phyloP scores from a whole-genome alignment of 2,888 invertebrate species.

The Drosophila recens region DNA sequence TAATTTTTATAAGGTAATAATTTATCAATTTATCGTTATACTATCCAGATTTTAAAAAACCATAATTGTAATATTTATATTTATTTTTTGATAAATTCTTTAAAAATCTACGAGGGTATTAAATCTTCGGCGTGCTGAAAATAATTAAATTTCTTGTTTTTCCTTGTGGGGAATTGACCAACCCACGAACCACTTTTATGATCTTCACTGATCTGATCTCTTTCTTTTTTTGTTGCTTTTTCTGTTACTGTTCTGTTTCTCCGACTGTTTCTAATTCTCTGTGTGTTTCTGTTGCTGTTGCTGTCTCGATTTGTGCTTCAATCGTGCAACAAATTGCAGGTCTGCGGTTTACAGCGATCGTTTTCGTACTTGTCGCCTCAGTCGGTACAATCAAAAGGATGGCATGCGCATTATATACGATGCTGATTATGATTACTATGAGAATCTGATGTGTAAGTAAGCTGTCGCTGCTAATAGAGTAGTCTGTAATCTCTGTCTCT shows the following conservation, averaged over 20 bases:
- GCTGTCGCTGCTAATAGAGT: constrained; percentile 55
- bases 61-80: too few relatives aligned
- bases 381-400: constrained; percentile 94
- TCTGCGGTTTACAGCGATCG: constrained; percentile 95
- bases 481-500: constrained; percentile 29
- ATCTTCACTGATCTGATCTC: constrained; percentile 16
- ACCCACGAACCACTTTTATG: constrained; percentile 29
- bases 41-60: neutral
- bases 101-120: neutral
- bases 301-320: constrained; percentile 6
- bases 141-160: neutral
- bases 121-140: neutral
- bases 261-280: neutral
- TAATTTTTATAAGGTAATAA: neutral
- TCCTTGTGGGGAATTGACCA: constrained; percentile 16
- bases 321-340: constrained; percentile 84
- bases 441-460: constrained; percentile 95
- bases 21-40: neutral
- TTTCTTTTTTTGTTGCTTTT: constrained; percentile 9
- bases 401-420: constrained; percentile 95
- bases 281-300: constrained; percentile 6
- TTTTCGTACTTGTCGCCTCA: constrained; percentile 93
- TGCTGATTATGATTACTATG: constrained; percentile 96
- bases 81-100: neutral
- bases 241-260: neutral